phyloP scores from a whole-genome alignment of 2,113 vertebrate genomes.

The Brachyhypopomus occidentalis region DNA sequence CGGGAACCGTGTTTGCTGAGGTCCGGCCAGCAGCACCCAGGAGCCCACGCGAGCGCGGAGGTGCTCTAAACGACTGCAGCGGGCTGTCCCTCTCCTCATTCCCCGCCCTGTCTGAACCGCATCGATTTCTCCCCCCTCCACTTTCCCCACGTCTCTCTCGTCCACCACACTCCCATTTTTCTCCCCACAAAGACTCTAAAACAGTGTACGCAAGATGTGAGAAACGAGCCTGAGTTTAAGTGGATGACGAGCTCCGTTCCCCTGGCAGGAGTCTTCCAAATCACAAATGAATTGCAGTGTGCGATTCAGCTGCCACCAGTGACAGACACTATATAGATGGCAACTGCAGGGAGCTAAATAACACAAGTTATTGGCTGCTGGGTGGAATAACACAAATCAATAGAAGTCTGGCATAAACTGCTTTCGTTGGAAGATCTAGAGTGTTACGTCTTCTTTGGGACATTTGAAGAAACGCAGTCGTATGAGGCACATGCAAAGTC shows the following conservation, averaged over 20 bases:
- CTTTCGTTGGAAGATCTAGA: constrained; percentile 47
- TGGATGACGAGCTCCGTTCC: constrained; percentile 63
- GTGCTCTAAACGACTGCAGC: constrained; percentile 75
- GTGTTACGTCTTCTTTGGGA: constrained; percentile 38
- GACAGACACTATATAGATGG: constrained; percentile 78
- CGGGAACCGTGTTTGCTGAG: constrained; percentile 48
- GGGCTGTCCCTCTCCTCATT: constrained; percentile 71
- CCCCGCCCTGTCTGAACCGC: constrained; percentile 70
- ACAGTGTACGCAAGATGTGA: constrained; percentile 55
- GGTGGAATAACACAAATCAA: constrained; percentile 51
- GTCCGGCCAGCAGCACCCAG: constrained; percentile 69
- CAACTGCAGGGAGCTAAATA: constrained; percentile 64
- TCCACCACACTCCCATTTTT: constrained; percentile 11
- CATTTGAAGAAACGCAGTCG: too few species aligned
- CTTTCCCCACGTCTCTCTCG: neutral
- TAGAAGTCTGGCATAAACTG: constrained; percentile 44
- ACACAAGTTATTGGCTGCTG: constrained; percentile 59
- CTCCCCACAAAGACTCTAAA: constrained; percentile 49
- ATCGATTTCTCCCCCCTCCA: constrained; percentile 63
- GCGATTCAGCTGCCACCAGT: constrained; percentile 52
- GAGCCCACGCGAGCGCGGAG: constrained; percentile 60
- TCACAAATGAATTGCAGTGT: constrained; percentile 66
- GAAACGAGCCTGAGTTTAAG: constrained; percentile 17
- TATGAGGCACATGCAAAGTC: constrained; percentile 3
- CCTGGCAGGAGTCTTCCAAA: constrained; percentile 71